Evolutionary conservation across 2,888 invertebrate genomes (phyloP), one percentile per base, ranked within the genome.

Genomic region (Dendrolimus houi): DNA sequence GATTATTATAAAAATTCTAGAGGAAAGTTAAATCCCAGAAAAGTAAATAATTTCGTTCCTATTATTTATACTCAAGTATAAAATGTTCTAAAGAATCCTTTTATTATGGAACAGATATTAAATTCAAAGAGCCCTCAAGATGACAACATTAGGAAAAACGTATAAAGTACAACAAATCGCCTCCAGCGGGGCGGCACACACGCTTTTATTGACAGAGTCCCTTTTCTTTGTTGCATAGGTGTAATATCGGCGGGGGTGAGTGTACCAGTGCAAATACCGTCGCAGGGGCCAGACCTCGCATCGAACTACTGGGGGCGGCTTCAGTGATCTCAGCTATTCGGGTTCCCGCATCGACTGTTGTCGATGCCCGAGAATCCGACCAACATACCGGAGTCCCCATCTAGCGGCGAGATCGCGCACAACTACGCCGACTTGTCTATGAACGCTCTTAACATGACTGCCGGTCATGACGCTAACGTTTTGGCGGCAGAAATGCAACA

Each of bases 161-260:
- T 29, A 29, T 29, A 29, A 29, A 29, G 29, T 29, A 29, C 29
- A 29, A 29, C 29, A 29, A 29, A 29, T 29, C 29, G 29, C 29
- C 29, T 29, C 29, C 29, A 29, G 29, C 29, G 29, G 29, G 29
- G 29, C 29, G 47, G 47, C 47, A 47, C 47, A 47, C 47, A 47
- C 47, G 47, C 29, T 66, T 64, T 61, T 68, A 74, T 68, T 74
- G 64, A 74, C 69, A 61, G 58, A 55, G 56, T 57, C 60, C 56
- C 62, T 67, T 64, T 66, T 70, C 66, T 72, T 75, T 78, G 70
- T 71, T 74, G 88, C 92, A 54, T 92, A 97, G 97, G 97, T 81
- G 96, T 97, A 72, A 97, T 97, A 92, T 97, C 97, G 60, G 97
- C 97, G 61, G 97, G 97, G 41, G 96, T 97, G 56, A 96, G 96